phyloP scores from a whole-genome alignment of 2,888 invertebrate species.

The Orthonevra nobilis region DNA sequence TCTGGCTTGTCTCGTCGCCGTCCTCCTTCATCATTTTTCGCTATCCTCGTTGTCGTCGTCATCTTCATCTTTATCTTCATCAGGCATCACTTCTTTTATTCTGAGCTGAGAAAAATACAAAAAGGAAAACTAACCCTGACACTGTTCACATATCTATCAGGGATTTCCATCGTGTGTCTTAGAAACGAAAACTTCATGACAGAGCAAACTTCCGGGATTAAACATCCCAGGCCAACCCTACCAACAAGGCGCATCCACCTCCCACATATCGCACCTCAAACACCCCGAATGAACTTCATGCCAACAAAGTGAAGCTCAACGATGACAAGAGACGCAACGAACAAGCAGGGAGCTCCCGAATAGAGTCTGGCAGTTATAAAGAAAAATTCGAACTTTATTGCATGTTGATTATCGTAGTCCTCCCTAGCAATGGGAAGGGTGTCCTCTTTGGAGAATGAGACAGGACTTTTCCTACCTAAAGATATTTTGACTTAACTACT shows the following conservation, averaged over 20 bases:
- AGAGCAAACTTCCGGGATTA: conserved; percentile 59
- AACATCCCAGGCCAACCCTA: conserved; percentile 42
- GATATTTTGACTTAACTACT: conserved; percentile 65
- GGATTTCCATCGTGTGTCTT: conserved; percentile 41
- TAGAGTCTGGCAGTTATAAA: too few species aligned
- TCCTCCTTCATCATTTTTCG: conserved; percentile 7
- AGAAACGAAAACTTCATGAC: conserved; percentile 58
- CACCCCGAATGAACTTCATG: background rate
- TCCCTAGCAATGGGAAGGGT: background rate
- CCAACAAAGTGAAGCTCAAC: background rate
- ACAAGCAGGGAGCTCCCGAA: conserved; percentile 22
- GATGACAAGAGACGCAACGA: background rate
- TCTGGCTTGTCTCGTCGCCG: background rate
- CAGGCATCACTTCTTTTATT: conserved; percentile 41
- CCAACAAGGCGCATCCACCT: too few species aligned
- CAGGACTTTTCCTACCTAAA: conserved; percentile 15
- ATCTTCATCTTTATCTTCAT: conserved; percentile 51
- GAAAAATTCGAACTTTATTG: conserved; percentile 69
- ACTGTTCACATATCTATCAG: conserved; percentile 59
- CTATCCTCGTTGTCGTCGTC: background rate
- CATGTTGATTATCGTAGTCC: conserved; percentile 64
- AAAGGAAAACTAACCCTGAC: too few species aligned
- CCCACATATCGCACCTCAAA: conserved; percentile 7
- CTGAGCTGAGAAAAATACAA: background rate
- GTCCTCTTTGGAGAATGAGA: background rate